Percentiles rank a stretch among this genome's conserved stretches.
Evolutionary conservation across 2,797 vertebrate species (phyloP).

Genomic region (Lutjanus campechanus): DNA sequence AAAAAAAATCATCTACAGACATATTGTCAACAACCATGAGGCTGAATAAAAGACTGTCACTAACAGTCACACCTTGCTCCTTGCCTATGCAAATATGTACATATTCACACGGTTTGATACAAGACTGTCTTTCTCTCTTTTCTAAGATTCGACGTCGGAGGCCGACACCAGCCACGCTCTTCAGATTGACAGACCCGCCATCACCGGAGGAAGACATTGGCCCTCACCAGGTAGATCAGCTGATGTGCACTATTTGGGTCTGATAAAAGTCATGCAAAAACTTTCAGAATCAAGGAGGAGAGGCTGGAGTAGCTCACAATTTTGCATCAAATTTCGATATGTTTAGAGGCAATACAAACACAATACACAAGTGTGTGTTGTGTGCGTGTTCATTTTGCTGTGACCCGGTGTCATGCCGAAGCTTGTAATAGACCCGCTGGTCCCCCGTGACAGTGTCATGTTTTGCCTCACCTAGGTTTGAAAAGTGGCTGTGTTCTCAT

Average conservation of each 20-base stretch:
- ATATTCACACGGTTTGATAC: slow-evolving; percentile 2
- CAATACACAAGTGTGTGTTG: no score
- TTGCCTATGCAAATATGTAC: neutral
- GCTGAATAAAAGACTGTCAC: neutral
- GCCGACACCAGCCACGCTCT: slow-evolving; percentile 95
- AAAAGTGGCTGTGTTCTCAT: no score
- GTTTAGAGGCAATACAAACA: neutral
- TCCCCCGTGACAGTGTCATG: no score
- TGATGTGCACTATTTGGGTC: neutral
- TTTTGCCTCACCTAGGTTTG: no score
- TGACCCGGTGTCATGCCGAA: no score
- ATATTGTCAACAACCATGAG: neutral
- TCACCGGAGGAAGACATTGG: slow-evolving; percentile 91
- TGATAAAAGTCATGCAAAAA: neutral
- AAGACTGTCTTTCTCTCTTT: slow-evolving; percentile 20
- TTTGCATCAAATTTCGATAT: neutral
- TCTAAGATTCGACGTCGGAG: slow-evolving; percentile 92
- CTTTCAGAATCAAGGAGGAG: neutral
- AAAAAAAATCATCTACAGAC: slow-evolving; percentile 6
- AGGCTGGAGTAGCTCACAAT: neutral
- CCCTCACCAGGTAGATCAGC: slow-evolving; percentile 86
- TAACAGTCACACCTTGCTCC: neutral
- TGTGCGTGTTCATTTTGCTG: no score
- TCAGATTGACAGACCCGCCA: slow-evolving; percentile 92
- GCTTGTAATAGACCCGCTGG: no score